Evolutionary conservation across 2,797 vertebrate genomes (phyloP).

Genomic region (Thamnophis elegans): DNA sequence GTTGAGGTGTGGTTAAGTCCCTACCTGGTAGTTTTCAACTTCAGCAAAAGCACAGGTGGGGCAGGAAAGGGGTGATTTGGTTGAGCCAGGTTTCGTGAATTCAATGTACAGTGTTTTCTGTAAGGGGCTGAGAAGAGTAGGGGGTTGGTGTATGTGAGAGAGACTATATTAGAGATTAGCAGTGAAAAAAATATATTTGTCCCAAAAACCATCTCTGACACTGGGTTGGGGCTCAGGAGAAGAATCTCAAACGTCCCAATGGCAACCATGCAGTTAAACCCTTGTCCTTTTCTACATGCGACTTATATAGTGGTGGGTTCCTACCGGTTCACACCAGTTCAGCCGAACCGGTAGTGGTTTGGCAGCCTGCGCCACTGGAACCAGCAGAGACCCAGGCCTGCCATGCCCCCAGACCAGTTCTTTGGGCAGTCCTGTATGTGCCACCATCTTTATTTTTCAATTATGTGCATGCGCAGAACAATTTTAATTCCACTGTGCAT

Average conservation of each 20-base stretch:
- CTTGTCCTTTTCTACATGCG: background rate
- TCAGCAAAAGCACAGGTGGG: background rate
- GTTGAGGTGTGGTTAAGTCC: conserved; percentile 38
- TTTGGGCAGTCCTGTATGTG: no score
- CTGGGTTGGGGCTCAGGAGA: background rate
- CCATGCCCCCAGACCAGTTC: no score
- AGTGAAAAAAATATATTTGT: background rate
- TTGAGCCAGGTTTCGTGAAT: conserved; percentile 48
- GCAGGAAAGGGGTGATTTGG: conserved; percentile 25
- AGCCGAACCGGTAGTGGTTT: no score
- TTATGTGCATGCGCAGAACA: no score
- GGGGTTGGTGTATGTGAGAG: background rate
- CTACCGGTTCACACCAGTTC: no score
- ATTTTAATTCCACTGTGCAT: no score
- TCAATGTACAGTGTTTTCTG: conserved; percentile 48
- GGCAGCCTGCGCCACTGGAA: no score
- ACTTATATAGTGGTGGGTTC: no score
- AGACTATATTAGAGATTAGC: background rate
- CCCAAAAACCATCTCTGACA: background rate
- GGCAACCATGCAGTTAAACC: background rate
- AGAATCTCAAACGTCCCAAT: background rate
- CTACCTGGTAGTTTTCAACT: conserved; percentile 19
- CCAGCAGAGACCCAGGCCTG: no score
- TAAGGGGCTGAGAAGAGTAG: background rate
- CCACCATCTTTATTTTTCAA: no score